Base-by-base conservation (phyloP, 1,140 invertebrate species). In the Euschistus heros region DNA sequence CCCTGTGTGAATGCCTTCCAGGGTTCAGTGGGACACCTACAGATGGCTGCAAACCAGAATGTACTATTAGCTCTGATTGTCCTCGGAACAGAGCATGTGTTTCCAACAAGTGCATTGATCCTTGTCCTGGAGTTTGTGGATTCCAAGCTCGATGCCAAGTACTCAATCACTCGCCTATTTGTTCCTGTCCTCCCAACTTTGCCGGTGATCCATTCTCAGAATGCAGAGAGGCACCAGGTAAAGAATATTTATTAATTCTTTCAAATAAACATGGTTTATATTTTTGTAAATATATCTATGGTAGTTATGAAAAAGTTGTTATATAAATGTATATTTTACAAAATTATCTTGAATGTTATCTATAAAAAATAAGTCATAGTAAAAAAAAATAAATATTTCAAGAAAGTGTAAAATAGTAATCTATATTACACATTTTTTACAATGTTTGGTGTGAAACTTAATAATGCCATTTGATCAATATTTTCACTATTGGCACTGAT, bases 161-260 rank as follows among this genome's bases (percentile, higher is more conserved):
- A 0, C 82, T 88, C 69, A 88, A 89, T 72, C 90, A 92, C 71
- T 87, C 86, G 68, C 87, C 89, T 2, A 81, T 90, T 4, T 92
- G 89, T 71, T 85, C 81, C 15, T 92, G 90, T 72, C 84, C 86
- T 44, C 73, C 80, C 60, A 79, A 82, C 0, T 78, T 82, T 22
- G 79, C 84, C 26, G 89, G 89, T 55, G 86, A 91, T 83, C 87
- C 89, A 44, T 90, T 89, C 74, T 75, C 80, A 1, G 80, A 83
- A 69, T 89, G 87, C 69, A 80, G 75, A 73, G 76, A 78, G 69
- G 77, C 76, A 72, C 74, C 76, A 71, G 74, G 77, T 78, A 72
- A 70, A 66, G 8, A 42, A 8, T 8, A 37, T 37, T 37, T 37
- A 4, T 10, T 10, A 37, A 37, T 37, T 37, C 7, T 10, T 13